Base-by-base conservation (phyloP, 2,888 invertebrate genomes). In the Cephonodes hylas region DNA sequence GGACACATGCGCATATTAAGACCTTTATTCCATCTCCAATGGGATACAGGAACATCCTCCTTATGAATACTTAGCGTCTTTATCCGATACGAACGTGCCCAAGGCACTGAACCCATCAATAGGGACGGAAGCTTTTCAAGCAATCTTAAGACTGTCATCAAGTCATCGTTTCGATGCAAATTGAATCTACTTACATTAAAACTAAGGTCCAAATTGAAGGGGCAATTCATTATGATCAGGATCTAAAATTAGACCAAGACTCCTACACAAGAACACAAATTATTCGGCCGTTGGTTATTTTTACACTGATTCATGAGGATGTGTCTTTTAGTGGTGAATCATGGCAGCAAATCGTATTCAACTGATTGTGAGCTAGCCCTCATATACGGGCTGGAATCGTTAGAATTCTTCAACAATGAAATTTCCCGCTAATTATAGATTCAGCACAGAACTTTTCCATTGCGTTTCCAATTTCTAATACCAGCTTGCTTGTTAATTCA, bases 211-310 rank as follows among this genome's bases (percentile, higher is more conserved):
- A 53, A 48, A 31, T 53, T 53, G 20, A 61, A 58, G 58, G 34
- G 64, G 65, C 22, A 58, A 46, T 58, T 27, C n/a, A 34, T 18
- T 27, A 27, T 42, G 42, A 13, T 59, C 63, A 64, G 57, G 58
- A n/a, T 76, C 83, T 83, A 84, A 77, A 82, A 69, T 75, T 83
- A 84, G 79, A 61, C 18, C 27, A 65, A 63, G 67, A 72, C 80
- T 75, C 76, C 76, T 72, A 71, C 72, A 70, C 73, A 70, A 72
- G 53, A 69, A 56, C 64, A 70, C 68, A 75, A 73, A 69, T 75
- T 74, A 75, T 72, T 72, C 68, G 68, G 62, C 73, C 71, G 64
- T 66, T 60, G 63, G 74, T 71, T 84, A 83, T 84, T 83, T 81
- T 70, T 74, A 74, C 69, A 63, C 64, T 69, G 64, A 67, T 72